phyloP scores from a whole-genome alignment of 2,797 vertebrate genomes.

The Sebastes baramenuke region DNA sequence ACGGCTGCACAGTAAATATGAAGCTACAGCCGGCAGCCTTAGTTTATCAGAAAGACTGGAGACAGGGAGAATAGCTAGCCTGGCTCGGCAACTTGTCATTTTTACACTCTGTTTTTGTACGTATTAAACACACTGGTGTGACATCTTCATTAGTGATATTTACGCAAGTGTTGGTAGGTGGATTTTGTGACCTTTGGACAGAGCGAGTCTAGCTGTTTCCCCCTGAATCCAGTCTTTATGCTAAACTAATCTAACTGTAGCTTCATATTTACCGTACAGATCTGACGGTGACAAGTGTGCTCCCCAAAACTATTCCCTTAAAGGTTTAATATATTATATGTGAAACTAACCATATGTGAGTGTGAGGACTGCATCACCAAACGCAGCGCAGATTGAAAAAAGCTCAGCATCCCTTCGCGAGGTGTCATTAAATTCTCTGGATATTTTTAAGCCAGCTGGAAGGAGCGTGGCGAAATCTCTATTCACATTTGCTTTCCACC shows the following conservation, averaged over 20 bases:
- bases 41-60: not conserved
- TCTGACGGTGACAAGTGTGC: not conserved
- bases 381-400: slow-evolving; percentile 37
- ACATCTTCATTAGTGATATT: not conserved
- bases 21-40: not conserved
- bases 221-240: not conserved
- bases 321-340: slow-evolving; percentile 1
- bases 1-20: not conserved
- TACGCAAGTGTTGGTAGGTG: not conserved
- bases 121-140: too few species aligned
- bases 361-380: slow-evolving; percentile 7
- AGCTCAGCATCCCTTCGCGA: slow-evolving; percentile 25
- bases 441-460: slow-evolving; percentile 73
- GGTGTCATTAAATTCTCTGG: slow-evolving; percentile 56
- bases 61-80: not conserved
- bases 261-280: not conserved
- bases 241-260: not conserved
- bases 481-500: slow-evolving; percentile 71
- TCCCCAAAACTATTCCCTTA: not conserved
- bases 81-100: not conserved
- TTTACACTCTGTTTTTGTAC: too few species aligned
- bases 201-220: not conserved
- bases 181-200: not conserved
- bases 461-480: slow-evolving; percentile 61
- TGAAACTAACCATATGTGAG: slow-evolving; percentile 3